Conservation (phyloP, 2,797 vertebrate species). For the Dendrocincla tyrannina region DNA sequence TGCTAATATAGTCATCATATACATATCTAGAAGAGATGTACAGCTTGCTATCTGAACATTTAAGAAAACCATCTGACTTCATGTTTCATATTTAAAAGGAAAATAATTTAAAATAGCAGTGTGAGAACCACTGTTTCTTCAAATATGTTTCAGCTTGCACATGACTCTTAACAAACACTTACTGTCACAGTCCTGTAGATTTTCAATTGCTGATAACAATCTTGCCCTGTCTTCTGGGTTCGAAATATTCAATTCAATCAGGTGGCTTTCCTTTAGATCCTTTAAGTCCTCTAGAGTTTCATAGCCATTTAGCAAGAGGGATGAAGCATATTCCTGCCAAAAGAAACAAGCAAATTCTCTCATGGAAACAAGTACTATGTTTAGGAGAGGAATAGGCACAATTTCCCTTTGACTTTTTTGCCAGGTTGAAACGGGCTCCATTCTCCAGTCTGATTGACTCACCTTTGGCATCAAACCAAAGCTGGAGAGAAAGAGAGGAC, state of each 20-base stretch:
- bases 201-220: slow-evolving; percentile 83
- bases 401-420: neutral
- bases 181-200: slow-evolving; percentile 83
- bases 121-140: neutral
- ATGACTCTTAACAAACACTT: slow-evolving; percentile 66
- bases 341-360: neutral
- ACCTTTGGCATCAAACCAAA: neutral
- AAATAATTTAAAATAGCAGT: neutral
- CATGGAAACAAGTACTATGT: neutral
- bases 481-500: neutral
- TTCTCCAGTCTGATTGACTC: neutral
- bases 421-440: neutral
- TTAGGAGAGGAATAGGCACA: neutral
- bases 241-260: slow-evolving; percentile 86
- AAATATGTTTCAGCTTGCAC: neutral
- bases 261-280: slow-evolving; percentile 85
- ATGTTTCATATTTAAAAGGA: neutral
- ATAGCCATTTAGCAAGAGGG: slow-evolving; percentile 86
- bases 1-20: neutral
- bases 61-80: neutral
- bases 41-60: neutral
- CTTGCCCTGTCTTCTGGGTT: slow-evolving; percentile 85
- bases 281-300: slow-evolving; percentile 88
- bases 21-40: neutral
- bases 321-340: slow-evolving; percentile 83